Conservation (phyloP, 2,797 vertebrate genomes). For the Sebastes matsubarae region DNA sequence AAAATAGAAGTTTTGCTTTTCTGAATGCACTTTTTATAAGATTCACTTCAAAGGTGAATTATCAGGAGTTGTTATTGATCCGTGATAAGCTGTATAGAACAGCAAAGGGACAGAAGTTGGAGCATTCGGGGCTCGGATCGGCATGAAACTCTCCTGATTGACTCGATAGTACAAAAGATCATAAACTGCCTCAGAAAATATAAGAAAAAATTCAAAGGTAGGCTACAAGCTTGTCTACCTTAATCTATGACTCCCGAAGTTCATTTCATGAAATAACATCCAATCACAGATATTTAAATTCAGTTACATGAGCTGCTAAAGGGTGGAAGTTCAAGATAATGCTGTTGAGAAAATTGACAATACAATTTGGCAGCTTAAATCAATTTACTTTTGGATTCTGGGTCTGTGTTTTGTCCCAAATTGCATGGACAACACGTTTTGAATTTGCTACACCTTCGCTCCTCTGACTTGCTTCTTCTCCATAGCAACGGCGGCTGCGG, state of each 20-base stretch:
- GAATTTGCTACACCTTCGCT: not conserved
- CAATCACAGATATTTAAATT: not conserved
- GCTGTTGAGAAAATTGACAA: not conserved
- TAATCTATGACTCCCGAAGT: not conserved
- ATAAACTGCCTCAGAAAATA: not conserved
- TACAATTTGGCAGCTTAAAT: not conserved
- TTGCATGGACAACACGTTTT: not conserved
- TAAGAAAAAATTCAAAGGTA: not conserved
- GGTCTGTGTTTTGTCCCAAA: not conserved
- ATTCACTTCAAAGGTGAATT: not conserved
- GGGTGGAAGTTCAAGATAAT: not conserved
- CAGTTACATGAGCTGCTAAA: not conserved
- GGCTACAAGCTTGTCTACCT: not conserved
- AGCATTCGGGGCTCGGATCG: too few relatives aligned
- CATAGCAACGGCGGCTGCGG: not conserved
- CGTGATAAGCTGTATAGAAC: not conserved
- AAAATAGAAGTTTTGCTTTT: not conserved
- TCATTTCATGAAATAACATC: not conserved
- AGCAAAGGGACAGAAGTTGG: not conserved
- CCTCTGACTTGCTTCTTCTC: not conserved
- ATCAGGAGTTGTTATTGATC: not conserved
- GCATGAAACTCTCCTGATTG: not conserved
- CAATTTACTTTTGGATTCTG: not conserved
- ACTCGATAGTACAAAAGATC: not conserved
- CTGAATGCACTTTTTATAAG: not conserved